These are phyloP conservation scores for Spodoptera picta DNA, from an alignment of 2,888 invertebrate species.

Conservation along the genomic window DNA sequence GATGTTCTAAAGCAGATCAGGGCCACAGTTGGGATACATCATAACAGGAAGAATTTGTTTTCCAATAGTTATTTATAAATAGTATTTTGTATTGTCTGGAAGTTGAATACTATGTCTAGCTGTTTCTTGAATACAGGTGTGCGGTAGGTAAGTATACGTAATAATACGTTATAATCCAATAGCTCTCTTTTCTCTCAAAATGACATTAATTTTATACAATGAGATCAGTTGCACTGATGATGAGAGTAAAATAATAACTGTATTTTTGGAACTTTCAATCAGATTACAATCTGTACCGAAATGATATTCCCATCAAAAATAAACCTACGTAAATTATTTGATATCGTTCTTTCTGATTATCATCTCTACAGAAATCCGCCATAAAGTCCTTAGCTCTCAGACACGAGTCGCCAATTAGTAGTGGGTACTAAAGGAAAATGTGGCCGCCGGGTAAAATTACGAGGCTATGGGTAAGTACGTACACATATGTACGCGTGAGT, in stretches of 20 bases:
- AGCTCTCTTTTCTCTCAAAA: too few relatives aligned
- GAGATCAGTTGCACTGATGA: too few relatives aligned
- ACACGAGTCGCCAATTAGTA: slow-evolving; percentile 85
- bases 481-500: slow-evolving; percentile 54
- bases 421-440: slow-evolving; percentile 79
- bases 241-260: too few relatives aligned
- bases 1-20: slow-evolving; percentile 24
- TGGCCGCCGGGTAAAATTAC: slow-evolving; percentile 81
- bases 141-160: too few relatives aligned
- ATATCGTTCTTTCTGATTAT: slow-evolving; percentile 29
- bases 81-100: slow-evolving; percentile 23
- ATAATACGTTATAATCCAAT: too few relatives aligned
- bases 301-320: not conserved
- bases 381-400: slow-evolving; percentile 73
- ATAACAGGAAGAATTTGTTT: slow-evolving; percentile 20
- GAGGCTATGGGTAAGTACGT: slow-evolving; percentile 64
- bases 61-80: slow-evolving; percentile 18
- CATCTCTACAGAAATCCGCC: slow-evolving; percentile 67
- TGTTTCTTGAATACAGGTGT: not conserved
- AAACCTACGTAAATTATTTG: not conserved
- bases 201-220: too few relatives aligned
- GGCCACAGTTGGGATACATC: slow-evolving; percentile 37
- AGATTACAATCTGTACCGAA: not conserved
- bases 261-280: too few relatives aligned
- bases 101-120: not conserved